These are phyloP conservation scores for Piscicola geometra DNA, from an alignment of 2,888 invertebrate species.

Conservation along the genomic window DNA sequence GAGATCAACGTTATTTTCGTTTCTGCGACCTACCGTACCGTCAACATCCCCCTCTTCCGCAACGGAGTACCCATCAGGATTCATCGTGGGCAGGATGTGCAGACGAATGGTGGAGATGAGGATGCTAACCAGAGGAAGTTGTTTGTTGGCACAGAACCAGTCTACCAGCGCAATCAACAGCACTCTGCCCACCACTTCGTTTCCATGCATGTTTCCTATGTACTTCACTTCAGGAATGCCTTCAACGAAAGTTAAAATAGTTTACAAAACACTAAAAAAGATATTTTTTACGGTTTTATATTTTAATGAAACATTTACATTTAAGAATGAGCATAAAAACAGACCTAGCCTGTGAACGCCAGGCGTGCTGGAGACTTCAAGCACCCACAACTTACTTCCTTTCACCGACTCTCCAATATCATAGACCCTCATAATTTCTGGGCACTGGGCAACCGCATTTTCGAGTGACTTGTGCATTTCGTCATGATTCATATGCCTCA, in stretches of 20 bases:
- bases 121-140: constrained; percentile 65
- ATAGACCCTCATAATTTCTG: constrained; percentile 52
- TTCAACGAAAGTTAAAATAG: too few species aligned
- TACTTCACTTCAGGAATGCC: constrained; percentile 95
- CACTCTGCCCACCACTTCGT: constrained; percentile 91
- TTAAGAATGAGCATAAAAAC: too few species aligned
- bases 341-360: constrained; percentile 64
- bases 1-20: constrained; percentile 75
- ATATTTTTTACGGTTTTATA: too few species aligned
- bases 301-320: too few species aligned
- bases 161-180: constrained; percentile 78
- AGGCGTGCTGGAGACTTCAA: constrained; percentile 73
- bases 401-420: constrained; percentile 79
- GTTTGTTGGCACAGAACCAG: constrained; percentile 76
- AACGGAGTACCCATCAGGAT: constrained; percentile 89
- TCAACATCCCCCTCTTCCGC: constrained; percentile 64
- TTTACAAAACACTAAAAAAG: too few species aligned
- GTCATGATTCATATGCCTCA: constrained; percentile 49
- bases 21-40: constrained; percentile 65
- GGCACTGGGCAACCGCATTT: constrained; percentile 45
- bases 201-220: constrained; percentile 94
- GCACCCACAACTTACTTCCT: constrained; percentile 76
- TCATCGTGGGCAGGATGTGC: constrained; percentile 93
- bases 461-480: constrained; percentile 48
- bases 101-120: constrained; percentile 80